These are phyloP conservation scores for Liodrosophila aerea DNA, from an alignment of 2,888 invertebrate species.

Conservation along the genomic window DNA sequence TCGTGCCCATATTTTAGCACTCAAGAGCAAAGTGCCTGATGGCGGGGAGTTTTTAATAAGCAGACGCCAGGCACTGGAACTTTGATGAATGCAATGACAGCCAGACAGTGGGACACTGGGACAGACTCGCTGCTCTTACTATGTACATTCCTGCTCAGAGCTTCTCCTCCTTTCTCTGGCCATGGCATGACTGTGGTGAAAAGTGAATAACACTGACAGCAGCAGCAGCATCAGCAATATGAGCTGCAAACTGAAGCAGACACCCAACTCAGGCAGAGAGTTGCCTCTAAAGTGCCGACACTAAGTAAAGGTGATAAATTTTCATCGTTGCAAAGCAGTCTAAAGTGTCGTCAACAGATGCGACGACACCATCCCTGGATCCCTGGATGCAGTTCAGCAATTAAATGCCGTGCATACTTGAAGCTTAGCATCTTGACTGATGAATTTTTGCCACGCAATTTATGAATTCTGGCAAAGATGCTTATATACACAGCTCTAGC, in stretches of 20 bases:
- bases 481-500: not conserved
- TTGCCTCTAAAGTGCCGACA: constrained; percentile 1
- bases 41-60: constrained; percentile 56
- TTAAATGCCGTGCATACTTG: constrained; percentile 25
- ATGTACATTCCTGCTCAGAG: not conserved
- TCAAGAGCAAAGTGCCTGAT: constrained; percentile 22
- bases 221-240: constrained; percentile 10
- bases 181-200: no score
- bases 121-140: not conserved
- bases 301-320: constrained; percentile 67
- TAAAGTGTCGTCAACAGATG: constrained; percentile 60
- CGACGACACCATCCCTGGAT: no score
- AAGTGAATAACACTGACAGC: constrained; percentile 37
- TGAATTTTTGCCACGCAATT: constrained; percentile 31
- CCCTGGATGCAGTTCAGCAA: constrained; percentile 28
- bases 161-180: not conserved
- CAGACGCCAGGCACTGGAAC: constrained; percentile 50
- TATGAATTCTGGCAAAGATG: constrained; percentile 14
- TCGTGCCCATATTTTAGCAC: constrained; percentile 39
- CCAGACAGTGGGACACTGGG: constrained; percentile 13
- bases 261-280: constrained; percentile 8
- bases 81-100: constrained; percentile 61
- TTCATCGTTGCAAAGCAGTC: constrained; percentile 28
- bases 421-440: constrained; percentile 1
- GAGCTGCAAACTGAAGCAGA: not conserved